Evolutionary conservation across 1,140 invertebrate species (phyloP), one percentile per base, ranked within the genome.

Genomic region (Diuraphis noxia): DNA sequence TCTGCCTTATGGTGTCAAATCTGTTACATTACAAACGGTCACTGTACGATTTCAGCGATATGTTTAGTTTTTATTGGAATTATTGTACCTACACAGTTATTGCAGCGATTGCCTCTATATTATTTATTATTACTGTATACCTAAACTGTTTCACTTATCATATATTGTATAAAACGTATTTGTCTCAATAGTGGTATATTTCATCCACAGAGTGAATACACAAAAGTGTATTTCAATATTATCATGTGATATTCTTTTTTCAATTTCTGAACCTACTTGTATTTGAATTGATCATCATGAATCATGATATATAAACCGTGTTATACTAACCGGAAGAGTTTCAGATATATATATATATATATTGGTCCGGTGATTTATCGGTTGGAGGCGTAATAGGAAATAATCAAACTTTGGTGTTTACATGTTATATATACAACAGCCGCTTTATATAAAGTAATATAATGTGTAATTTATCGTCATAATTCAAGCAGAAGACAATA

Each of bases 391-490:
- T 86, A 86, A 86, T 86, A 86, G 46, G 46, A 86, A 86, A 86
- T 52, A 86, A 34, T 49, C 85, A 36, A 86, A 86, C n/a, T 86
- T 86, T 52, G 43, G 13, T 86, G 19, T 49, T 38, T 25, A 36
- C 30, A n/a, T n/a, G 30, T 5, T n/a, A 72, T 72, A n/a, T n/a
- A n/a, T 36, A 49, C 8, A 21, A 36, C 43, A 17, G 30, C 30
- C 17, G n/a, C 72, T 19, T 34, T 36, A 41, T 84, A 52, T 34
- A 17, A 43, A 43, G 41, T 49, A 52, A 86, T 86, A 72, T 72
- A n/a, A 86, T 36, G 34, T 30, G 85, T 86, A 86, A 86, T 86
- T 86, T 86, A 86, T 52, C 52, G 23, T 52, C 46, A 52, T 52
- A 34, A 38, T 52, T 46, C 85, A 21, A 49, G 85, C 34, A 30